Base-by-base conservation (phyloP, 2,888 invertebrate species). In the Sturmia bella region DNA sequence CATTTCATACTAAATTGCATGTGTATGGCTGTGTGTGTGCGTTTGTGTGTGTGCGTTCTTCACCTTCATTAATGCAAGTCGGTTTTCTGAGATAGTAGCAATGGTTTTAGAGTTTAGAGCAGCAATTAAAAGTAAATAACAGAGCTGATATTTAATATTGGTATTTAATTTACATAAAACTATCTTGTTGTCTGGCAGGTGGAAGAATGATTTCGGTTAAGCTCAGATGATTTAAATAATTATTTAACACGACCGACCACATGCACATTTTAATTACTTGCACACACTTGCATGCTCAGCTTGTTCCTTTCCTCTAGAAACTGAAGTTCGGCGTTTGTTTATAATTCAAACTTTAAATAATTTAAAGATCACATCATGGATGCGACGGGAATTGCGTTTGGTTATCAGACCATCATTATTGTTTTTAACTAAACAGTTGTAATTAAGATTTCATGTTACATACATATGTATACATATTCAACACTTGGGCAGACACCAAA, bases 171-270 rank as follows among this genome's bases (percentile, higher is more conserved):
- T 32, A 3, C 17, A 19, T 50, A 13, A 43, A 61, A 21, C 50
- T 11, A 27, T 72, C 17, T 72, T 17, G 52, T 72, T 76, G 52
- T 61, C 19, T 54, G 39, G 15, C 76, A 77, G 69, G 77, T 77
- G 63, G 32, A n/a, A 50, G 3, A 57, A 50, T 73, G 19, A 57
- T 54, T 76, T 74, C 11, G 52, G 75, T 52, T 59, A 68, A 61
- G 76, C 76, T 32, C 32, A 59, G 56, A 48, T 52, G 72, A 61
- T 63, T 76, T 41, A 76, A 56, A 68, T 80, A 80, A 80, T 80
- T 76, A 45, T 59, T 70, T 37, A 32, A 52, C 52, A 68, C 32
- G 59, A n/a, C 19, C 37, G 17, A 37, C 24, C 43, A 69, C 11
- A 69, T 1, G 45, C 13, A 59, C 3, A 6, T 27, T 27, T 27